These are phyloP conservation scores for Petrocephalus zakoni DNA, from an alignment of 2,113 vertebrate species.

Conservation along the genomic window DNA sequence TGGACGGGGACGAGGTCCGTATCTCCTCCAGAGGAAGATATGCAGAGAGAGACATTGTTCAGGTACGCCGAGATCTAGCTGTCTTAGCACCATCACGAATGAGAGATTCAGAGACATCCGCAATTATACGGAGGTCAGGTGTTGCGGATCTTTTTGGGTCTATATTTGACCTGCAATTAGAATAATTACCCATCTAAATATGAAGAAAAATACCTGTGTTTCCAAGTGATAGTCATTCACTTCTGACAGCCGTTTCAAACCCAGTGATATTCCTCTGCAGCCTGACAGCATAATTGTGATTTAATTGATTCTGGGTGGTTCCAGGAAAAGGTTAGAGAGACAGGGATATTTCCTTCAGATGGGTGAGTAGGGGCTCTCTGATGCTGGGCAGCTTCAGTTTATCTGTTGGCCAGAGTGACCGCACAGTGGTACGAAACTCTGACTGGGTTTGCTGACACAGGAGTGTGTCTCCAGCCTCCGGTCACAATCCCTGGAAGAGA, in stretches of 20 bases:
- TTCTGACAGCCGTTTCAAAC: background rate
- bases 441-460: background rate
- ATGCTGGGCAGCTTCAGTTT: background rate
- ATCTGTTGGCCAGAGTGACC: background rate
- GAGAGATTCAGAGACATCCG: background rate
- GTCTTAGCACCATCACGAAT: background rate
- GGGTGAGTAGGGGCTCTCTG: background rate
- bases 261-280: background rate
- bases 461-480: background rate
- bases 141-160: too few species aligned
- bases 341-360: background rate
- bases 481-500: background rate
- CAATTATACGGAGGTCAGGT: background rate
- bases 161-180: background rate
- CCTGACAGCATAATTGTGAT: background rate
- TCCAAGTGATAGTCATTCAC: background rate
- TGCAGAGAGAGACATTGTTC: conserved; percentile 95
- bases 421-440: background rate
- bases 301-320: background rate
- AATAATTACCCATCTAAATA: background rate
- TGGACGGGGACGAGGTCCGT: conserved; percentile 91
- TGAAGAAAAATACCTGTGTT: background rate
- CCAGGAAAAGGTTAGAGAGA: background rate
- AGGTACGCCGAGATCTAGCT: conserved; percentile 62
- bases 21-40: conserved; percentile 91